Percentiles rank a stretch among this genome's conserved stretches.
Evolutionary conservation across 1,140 invertebrate genomes (phyloP).

Genomic region (Dryas iulia): DNA sequence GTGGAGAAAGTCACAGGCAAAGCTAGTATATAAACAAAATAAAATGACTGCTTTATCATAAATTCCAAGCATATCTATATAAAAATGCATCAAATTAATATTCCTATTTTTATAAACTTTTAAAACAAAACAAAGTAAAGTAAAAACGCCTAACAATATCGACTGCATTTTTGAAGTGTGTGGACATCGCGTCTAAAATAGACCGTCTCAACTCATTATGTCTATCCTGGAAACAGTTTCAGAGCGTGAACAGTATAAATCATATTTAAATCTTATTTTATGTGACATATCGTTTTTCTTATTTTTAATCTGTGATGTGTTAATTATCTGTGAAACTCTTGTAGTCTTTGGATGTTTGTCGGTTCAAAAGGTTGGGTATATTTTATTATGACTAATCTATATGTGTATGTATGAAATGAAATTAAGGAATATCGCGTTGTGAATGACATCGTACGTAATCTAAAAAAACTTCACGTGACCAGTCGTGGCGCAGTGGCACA

Average conservation of each 20-base stretch:
- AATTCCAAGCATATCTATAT: neutral
- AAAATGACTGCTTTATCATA: neutral
- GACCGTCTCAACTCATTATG: slow-evolving; percentile 36
- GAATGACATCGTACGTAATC: no score
- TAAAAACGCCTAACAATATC: neutral
- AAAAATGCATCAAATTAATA: neutral
- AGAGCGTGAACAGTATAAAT: slow-evolving; percentile 5
- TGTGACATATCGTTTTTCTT: slow-evolving; percentile 4
- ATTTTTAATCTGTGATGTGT: slow-evolving; percentile 7
- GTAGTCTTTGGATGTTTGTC: neutral
- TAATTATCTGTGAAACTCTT: slow-evolving; percentile 8
- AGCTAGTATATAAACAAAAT: no score
- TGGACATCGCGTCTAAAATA: slow-evolving; percentile 37
- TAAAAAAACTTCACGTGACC: no score
- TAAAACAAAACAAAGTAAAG: neutral
- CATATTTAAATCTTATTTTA: slow-evolving; percentile 7
- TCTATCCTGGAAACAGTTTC: slow-evolving; percentile 7
- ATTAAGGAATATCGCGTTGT: no score
- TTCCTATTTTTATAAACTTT: neutral
- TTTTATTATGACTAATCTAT: neutral
- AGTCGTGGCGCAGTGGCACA: no score
- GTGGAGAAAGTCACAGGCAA: no score
- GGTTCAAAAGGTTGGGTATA: neutral
- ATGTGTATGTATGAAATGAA: neutral
- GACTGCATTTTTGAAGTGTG: neutral